Evolutionary conservation across 2,888 invertebrate genomes (phyloP).

Genomic region (Eurois occulta): DNA sequence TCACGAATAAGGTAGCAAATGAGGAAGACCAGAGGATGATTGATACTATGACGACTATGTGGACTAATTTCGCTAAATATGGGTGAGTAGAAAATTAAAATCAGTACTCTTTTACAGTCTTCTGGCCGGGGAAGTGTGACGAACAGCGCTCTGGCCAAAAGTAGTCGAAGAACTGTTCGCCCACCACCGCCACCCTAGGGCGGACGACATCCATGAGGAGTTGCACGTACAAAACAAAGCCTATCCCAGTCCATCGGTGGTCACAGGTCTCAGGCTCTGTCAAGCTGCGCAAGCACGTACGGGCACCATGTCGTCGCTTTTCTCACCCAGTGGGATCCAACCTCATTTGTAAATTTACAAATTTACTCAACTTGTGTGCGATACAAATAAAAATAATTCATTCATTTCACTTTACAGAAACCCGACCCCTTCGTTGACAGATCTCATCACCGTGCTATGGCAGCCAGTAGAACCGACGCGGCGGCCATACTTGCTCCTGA

Average conservation of each 20-base stretch:
- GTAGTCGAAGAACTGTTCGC: not conserved
- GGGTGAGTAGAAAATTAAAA: slow-evolving; percentile 32
- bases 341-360: not conserved
- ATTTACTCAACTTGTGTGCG: not conserved
- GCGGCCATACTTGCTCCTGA: slow-evolving; percentile 31
- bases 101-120: not conserved
- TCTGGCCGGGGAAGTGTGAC: not conserved
- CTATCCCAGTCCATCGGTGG: not conserved
- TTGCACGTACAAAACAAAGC: not conserved
- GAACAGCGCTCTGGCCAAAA: not conserved
- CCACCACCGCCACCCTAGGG: not conserved
- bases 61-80: slow-evolving; percentile 57
- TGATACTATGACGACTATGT: slow-evolving; percentile 53
- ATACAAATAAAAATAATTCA: not conserved
- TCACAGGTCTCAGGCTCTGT: no score
- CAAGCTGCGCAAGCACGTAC: not conserved
- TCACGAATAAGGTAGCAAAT: slow-evolving; percentile 21
- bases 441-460: slow-evolving; percentile 37
- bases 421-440: slow-evolving; percentile 39
- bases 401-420: slow-evolving; percentile 34
- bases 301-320: not conserved
- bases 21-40: slow-evolving; percentile 51
- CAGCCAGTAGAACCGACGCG: not conserved
- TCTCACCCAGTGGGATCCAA: not conserved
- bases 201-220: not conserved